Evolutionary conservation across 2,888 invertebrate genomes (phyloP).

Genomic region (Drosophila koepferae): DNA sequence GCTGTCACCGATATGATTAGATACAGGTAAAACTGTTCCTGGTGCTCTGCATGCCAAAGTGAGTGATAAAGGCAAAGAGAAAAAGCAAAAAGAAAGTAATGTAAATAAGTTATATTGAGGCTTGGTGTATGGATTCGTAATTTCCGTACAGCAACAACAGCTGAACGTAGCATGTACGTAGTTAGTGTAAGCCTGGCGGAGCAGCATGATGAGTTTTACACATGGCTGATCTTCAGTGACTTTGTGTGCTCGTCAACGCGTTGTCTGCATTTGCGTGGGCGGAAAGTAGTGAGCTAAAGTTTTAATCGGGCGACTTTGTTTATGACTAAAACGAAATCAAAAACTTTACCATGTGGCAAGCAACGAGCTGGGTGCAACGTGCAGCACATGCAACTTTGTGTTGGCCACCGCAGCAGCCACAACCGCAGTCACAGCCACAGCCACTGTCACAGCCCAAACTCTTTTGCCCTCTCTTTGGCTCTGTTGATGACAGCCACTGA

Average conservation of each 20-base stretch:
- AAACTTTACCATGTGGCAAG: conserved; percentile 62
- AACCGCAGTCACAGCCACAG: background rate
- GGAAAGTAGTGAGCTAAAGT: conserved; percentile 47
- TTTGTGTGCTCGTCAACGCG: conserved; percentile 34
- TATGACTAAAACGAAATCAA: conserved; percentile 67
- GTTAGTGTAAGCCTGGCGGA: conserved; percentile 51
- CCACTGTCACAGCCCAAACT: background rate
- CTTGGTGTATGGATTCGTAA: conserved; percentile 15
- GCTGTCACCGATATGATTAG: conserved; percentile 91
- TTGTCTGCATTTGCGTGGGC: conserved; percentile 49
- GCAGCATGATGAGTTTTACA: conserved; percentile 60
- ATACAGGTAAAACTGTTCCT: conserved; percentile 91
- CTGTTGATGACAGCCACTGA: conserved; percentile 53
- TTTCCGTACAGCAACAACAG: conserved; percentile 20
- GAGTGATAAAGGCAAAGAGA: conserved; percentile 7
- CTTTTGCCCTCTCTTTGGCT: background rate
- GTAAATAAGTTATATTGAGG: conserved; percentile 34
- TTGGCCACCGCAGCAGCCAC: conserved; percentile 9
- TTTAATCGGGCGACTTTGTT: conserved; percentile 65
- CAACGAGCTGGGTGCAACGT: conserved; percentile 50
- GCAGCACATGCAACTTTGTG: conserved; percentile 63
- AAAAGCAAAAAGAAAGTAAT: conserved; percentile 6
- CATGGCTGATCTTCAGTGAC: conserved; percentile 55
- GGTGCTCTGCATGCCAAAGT: conserved; percentile 78
- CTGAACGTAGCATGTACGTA: conserved; percentile 23